Evolutionary conservation across 2,113 vertebrate species (phyloP), one percentile per base, ranked within the genome.

Genomic region (Planiliza haematocheilus): DNA sequence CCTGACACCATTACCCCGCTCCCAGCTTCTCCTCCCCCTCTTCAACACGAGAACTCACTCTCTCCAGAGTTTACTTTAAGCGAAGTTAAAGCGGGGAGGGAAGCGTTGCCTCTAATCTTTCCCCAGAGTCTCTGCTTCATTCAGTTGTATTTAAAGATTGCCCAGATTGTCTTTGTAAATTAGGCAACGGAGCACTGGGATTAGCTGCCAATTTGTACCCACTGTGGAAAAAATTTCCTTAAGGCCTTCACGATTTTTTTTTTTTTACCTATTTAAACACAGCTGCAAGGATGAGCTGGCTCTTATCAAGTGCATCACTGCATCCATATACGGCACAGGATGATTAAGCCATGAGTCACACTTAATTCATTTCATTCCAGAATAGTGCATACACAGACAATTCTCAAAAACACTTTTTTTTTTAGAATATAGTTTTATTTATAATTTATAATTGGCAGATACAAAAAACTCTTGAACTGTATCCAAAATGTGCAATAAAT

Each of bases 401-500:
- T 16, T 65, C 46, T 46, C 46, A 24, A 51, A 20, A 34, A 5
- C 71, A 76, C 21, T 9, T 10, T 18, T 34, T 36, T 74, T 91
- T 86, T 92, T 91, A 94, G 95, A 95, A 95, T 96, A 96, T 79
- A 92, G 92, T 91, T 88, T 95, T 94, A 91, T 93, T 95, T 97
- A 96, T 96, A 96, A 89, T 94, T 89, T 94, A 96, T 97, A 97
- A 87, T 96, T 94, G 95, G 95, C 91, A 96, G 95, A 97, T 97
- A 97, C 95, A 96, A 97, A 96, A 95, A 95, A 91, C 93, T 95
- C 94, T 95, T 95, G 91, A 96, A 96, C 95, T 95, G 95, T 96
- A 96, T 97, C 94, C 94, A 98, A 97, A 97, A 95, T 97, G 96
- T 97, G 96, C 96, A 97, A 97, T 95, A 96, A 97, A 96, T 96